A percentile compares a stretch with the other conserved stretches of the same genome.
Evolutionary conservation across 1,140 invertebrate genomes (phyloP).

Genomic region (Papilio dardanus): DNA sequence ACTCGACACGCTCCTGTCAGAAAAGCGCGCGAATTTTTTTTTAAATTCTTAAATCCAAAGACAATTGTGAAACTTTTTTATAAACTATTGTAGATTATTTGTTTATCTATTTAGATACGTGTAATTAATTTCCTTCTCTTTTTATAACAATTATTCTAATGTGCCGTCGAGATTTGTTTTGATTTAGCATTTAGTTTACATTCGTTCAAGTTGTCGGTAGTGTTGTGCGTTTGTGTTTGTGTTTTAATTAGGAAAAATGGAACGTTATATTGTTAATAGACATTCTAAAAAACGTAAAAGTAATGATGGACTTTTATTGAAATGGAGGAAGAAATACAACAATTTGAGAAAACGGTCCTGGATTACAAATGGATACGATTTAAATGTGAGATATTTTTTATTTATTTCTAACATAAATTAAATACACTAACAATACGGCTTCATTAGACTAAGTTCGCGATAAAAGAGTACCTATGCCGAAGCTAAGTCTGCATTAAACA

Average conservation of each 20-base stretch:
- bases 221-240: conserved; percentile 46
- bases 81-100: conserved; percentile 41
- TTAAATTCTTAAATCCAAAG: conserved; percentile 32
- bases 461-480: no score
- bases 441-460: no score
- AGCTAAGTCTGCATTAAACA: no score
- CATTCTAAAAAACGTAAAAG: conserved; percentile 68
- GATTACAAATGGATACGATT: conserved; percentile 71
- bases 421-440: no score
- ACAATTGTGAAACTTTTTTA: conserved; percentile 58
- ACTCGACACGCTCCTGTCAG: conserved; percentile 58
- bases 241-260: conserved; percentile 58
- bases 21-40: conserved; percentile 43
- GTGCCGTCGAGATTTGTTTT: conserved; percentile 57
- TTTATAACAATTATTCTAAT: conserved; percentile 69
- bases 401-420: no score
- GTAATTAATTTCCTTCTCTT: conserved; percentile 69
- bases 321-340: conserved; percentile 69
- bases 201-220: conserved; percentile 58
- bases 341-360: conserved; percentile 63
- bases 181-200: conserved; percentile 67
- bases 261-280: conserved; percentile 69
- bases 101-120: conserved; percentile 48
- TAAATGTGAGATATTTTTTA: conserved; percentile 68
- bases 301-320: conserved; percentile 65